Conservation (phyloP, 2,113 vertebrate genomes). For the Dolichallabes microphthalmus region DNA sequence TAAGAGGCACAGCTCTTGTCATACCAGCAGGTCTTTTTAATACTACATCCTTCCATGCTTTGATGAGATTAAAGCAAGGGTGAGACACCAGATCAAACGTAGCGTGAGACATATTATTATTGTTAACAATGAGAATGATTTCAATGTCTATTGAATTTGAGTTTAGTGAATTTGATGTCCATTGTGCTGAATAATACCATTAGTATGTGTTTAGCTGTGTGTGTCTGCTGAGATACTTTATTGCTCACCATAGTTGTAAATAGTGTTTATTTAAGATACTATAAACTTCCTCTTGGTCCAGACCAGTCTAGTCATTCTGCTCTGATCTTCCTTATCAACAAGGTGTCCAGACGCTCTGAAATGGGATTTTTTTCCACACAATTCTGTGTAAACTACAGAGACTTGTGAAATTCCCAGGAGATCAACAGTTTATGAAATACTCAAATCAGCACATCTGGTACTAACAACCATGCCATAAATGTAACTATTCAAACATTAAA, state of each 20-base stretch:
- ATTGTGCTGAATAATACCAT: background rate
- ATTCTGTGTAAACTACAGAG: no score
- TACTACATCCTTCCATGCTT: constrained; percentile 27
- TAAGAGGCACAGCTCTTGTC: constrained; percentile 21
- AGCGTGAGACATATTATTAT: background rate
- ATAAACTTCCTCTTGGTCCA: no score
- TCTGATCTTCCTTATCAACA: no score
- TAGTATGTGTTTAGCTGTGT: background rate
- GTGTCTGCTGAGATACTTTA: no score
- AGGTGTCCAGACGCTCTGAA: no score
- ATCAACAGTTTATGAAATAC: no score
- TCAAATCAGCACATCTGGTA: no score
- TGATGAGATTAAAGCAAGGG: constrained; percentile 6
- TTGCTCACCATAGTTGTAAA: background rate
- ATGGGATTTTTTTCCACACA: no score
- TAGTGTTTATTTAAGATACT: background rate
- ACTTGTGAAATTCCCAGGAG: no score
- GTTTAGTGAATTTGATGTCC: no score
- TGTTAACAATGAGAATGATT: constrained; percentile 22
- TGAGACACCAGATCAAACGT: background rate
- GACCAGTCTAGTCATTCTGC: no score
- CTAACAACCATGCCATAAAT: background rate
- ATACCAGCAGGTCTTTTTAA: constrained; percentile 5
- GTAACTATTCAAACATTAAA: background rate
- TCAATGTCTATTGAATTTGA: background rate